Evolutionary conservation across 2,113 vertebrate species (phyloP), one percentile per base, ranked within the genome.

Genomic region (Suricata suricatta): DNA sequence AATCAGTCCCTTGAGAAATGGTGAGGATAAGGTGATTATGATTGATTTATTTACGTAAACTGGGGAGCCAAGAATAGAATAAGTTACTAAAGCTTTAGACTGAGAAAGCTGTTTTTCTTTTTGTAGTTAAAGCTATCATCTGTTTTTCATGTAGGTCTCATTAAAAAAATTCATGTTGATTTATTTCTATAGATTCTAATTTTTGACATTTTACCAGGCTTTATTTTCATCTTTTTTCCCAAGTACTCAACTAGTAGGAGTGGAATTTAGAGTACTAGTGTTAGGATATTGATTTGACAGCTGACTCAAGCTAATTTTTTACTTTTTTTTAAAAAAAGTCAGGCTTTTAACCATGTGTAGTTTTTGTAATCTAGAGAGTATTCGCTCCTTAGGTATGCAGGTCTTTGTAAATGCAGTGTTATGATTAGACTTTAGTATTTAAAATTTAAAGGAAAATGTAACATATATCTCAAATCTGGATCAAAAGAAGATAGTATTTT

Each of bases 51-150:
- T 93, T 80, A 66, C 90, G 11, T 66, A 76, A 94, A 72, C 41
- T 57, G 15, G 29, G 57, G 47, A 94, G 29, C 19, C 66, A 91
- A 79, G 92, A 88, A 21, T 74, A 82, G 35, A 97, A 72, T 83
- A 54, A 83, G 17, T 35, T 71, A 76, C 44, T 82, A 89, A 68
- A 90, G 25, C 33, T 85, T 44, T 63, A 85, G 60, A 64, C 5
- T 50, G 47, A 88, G 35, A 72, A 97, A 95, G 33, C 60, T 95
- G 10, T 76, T 89, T 97, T 86, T 81, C 23, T 91, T 4, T 86
- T 91, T n/a, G 31, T 96, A 88, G 19, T 85, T 77, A 86, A 79
- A 81, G 12, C 19, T 54, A 1, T 79, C 52, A 38, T 12, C 25
- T 81, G 13, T 50, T 90, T 96, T 97, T 95, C 44, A 85, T 13